Conservation (phyloP, 2,888 invertebrate genomes). For the Cosmopolites sordidus region DNA sequence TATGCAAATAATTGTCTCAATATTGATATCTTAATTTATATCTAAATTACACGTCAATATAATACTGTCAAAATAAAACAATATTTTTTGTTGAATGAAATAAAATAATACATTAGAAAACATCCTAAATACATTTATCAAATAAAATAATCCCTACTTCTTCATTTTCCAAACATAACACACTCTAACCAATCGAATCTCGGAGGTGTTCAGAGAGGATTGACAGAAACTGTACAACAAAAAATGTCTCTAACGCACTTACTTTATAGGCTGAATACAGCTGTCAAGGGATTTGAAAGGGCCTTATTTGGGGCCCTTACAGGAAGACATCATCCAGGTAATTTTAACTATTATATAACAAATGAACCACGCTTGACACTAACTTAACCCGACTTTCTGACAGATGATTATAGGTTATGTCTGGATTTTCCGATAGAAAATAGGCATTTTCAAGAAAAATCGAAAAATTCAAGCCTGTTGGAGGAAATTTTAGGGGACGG, state of each 20-base stretch:
- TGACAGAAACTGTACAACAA: slow-evolving; percentile 5
- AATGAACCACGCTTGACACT: slow-evolving; percentile 17
- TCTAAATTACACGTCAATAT: no score
- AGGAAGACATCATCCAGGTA: slow-evolving; percentile 32
- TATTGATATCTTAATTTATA: no score
- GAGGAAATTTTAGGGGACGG: slow-evolving; percentile 68
- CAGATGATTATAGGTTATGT: slow-evolving; percentile 25
- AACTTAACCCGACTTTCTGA: slow-evolving; percentile 34
- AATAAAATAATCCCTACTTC: no score
- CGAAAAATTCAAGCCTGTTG: slow-evolving; percentile 40
- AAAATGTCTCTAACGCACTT: slow-evolving; percentile 24
- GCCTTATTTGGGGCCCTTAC: slow-evolving; percentile 28
- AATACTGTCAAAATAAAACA: no score
- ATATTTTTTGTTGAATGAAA: no score
- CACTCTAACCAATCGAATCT: slow-evolving; percentile 1
- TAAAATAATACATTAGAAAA: no score
- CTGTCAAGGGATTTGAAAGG: slow-evolving; percentile 20
- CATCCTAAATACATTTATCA: no score
- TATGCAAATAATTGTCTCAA: no score
- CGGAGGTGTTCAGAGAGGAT: slow-evolving; percentile 3
- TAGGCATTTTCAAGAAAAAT: slow-evolving; percentile 1
- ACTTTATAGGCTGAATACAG: slow-evolving; percentile 11
- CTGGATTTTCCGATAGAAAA: slow-evolving; percentile 14
- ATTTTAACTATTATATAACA: slow-evolving; percentile 31
- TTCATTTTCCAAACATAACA: no score